Conservation (phyloP, 2,888 invertebrate genomes). For the Nomada flava region DNA sequence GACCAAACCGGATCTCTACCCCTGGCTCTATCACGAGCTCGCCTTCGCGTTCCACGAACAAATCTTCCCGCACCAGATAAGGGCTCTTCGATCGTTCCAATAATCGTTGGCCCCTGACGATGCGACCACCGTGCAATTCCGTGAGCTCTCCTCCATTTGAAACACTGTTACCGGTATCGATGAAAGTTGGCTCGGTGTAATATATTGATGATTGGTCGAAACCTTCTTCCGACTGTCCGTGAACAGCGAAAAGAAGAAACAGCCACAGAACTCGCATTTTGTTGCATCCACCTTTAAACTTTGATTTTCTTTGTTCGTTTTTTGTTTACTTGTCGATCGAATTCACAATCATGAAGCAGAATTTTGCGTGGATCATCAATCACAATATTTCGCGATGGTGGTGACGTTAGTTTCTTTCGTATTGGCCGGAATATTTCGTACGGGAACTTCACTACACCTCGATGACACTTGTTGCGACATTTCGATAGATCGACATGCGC, state of each 20-base stretch:
- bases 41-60: constrained; percentile 91
- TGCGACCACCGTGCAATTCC: constrained; percentile 88
- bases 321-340: not conserved
- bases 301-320: not conserved
- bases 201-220: constrained; percentile 78
- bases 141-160: constrained; percentile 77
- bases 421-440: not conserved
- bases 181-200: constrained; percentile 80
- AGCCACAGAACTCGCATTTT: constrained; percentile 50
- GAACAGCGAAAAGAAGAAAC: constrained; percentile 32
- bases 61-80: constrained; percentile 91
- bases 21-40: constrained; percentile 95
- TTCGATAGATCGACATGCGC: constrained; percentile 1
- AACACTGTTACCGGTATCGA: constrained; percentile 63
- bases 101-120: constrained; percentile 86
- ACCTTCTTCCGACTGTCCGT: constrained; percentile 61
- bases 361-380: not conserved
- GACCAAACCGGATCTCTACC: constrained; percentile 94
- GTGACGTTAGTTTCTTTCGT: not conserved
- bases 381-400: not conserved
- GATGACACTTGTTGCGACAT: constrained; percentile 49
- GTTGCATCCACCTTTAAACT: not conserved
- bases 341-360: not conserved
- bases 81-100: constrained; percentile 88
- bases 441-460: not conserved